Conservation (phyloP, 2,113 vertebrate genomes). For the Tachycineta bicolor region DNA sequence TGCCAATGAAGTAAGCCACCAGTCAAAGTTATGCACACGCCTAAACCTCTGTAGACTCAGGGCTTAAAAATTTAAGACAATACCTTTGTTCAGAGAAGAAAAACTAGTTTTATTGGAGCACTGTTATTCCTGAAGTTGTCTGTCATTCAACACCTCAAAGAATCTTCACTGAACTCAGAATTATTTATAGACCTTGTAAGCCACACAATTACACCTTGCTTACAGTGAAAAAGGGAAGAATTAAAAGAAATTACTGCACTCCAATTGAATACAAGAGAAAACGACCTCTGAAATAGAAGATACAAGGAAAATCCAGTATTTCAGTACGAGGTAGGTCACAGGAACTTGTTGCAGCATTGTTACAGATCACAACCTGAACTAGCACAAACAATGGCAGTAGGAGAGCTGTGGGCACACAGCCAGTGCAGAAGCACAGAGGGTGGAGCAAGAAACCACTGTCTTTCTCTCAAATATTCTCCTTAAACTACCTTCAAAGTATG, state of each 20-base stretch:
- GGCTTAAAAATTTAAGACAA: conserved; percentile 22
- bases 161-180: background rate
- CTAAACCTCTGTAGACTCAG: conserved; percentile 13
- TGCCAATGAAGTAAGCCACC: background rate
- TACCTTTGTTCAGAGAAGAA: background rate
- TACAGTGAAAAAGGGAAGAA: background rate
- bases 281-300: background rate
- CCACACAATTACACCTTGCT: background rate
- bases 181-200: background rate
- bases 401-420: background rate
- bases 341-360: background rate
- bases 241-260: background rate
- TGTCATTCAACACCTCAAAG: background rate
- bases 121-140: background rate
- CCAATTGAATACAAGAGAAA: background rate
- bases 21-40: background rate
- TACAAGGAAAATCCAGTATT: background rate
- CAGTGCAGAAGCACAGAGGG: background rate
- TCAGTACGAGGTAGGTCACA: background rate
- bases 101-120: conserved; percentile 8
- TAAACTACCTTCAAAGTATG: background rate
- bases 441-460: background rate
- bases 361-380: background rate
- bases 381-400: background rate
- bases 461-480: background rate